Base-by-base conservation (phyloP, 2,797 vertebrate genomes). In the Dendrocincla tyrannina region DNA sequence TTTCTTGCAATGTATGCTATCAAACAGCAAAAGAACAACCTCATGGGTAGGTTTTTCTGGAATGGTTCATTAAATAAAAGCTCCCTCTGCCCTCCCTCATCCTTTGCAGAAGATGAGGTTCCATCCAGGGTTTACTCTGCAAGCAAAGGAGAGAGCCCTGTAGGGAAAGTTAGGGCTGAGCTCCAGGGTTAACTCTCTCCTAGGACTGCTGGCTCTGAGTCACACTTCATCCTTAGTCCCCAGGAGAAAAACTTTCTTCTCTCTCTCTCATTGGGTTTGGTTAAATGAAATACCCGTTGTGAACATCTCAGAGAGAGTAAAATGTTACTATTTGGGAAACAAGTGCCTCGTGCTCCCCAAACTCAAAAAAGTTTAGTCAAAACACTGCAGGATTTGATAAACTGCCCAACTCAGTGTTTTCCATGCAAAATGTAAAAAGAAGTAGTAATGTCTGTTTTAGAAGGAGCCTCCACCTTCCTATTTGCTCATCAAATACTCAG, bases 21-120 rank as follows among this genome's bases (percentile, higher is more conserved):
- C 28, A 33, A 93, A 87, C 75, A 95, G 85, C 41, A 60, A 92
- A 97, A 92, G 60, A 96, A 41, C 28, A 47, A 41, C 76, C 59
- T 87, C 55, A 15, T 3, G 28, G 49, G 23, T 46, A 24, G n/a
- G 11, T 81, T 92, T 62, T 87, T 60, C 67, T 70, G 47, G 68
- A 86, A 89, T 62, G 4, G 23, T 67, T 95, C 74, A 55, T 93
- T 39, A 85, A 58, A 27, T 6, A 78, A 91, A 89, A 94, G 18
- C 10, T 62, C 25, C 42, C 30, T 69, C 56, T 69, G 47, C 32
- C 27, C 39, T 66, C 42, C 39, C 75, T 68, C 32, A 49, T 19
- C 63, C 56, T 92, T 55, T 67, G 69, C 35, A 69, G 59, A 33
- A 66, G 59, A 33, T 35, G 39, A 47, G 24, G n/a, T 46, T 93